A percentile compares a stretch with the other conserved stretches of the same genome.
phyloP scores from a whole-genome alignment of 2,113 vertebrate genomes.

The Riparia riparia region DNA sequence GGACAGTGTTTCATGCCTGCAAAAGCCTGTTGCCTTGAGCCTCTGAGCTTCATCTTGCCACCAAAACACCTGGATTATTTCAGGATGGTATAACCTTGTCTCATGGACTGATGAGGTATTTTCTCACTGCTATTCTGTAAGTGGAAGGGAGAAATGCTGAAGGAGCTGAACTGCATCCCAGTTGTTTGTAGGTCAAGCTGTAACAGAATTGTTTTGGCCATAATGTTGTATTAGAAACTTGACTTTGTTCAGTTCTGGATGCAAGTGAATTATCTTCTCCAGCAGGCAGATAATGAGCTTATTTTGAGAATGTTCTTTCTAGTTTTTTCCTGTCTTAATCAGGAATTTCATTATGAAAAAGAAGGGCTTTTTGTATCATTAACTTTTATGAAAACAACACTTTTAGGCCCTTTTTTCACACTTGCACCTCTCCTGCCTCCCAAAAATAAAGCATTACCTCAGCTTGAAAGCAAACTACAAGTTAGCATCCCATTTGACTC shows the following conservation, averaged over 20 bases:
- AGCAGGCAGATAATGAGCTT: background rate
- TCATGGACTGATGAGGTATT: background rate
- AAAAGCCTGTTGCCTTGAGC: background rate
- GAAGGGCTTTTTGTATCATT: background rate
- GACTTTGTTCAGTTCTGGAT: background rate
- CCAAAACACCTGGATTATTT: background rate
- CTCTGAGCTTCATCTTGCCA: background rate
- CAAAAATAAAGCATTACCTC: background rate
- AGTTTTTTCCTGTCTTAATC: constrained; percentile 31
- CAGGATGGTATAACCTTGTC: background rate
- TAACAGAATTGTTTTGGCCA: background rate
- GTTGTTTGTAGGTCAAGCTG: background rate
- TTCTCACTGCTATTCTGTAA: background rate
- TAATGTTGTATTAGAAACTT: background rate
- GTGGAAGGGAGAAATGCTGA: background rate
- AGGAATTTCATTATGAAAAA: background rate
- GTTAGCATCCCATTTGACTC: background rate
- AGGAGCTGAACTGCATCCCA: background rate
- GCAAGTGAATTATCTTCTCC: background rate
- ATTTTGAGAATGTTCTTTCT: background rate
- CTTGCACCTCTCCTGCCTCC: background rate
- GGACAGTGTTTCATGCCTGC: background rate
- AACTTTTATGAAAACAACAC: background rate
- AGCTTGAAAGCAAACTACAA: constrained; percentile 6
- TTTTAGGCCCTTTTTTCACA: background rate